phyloP scores from a whole-genome alignment of 2,888 invertebrate genomes.

The Agonopterix alstromeriana region DNA sequence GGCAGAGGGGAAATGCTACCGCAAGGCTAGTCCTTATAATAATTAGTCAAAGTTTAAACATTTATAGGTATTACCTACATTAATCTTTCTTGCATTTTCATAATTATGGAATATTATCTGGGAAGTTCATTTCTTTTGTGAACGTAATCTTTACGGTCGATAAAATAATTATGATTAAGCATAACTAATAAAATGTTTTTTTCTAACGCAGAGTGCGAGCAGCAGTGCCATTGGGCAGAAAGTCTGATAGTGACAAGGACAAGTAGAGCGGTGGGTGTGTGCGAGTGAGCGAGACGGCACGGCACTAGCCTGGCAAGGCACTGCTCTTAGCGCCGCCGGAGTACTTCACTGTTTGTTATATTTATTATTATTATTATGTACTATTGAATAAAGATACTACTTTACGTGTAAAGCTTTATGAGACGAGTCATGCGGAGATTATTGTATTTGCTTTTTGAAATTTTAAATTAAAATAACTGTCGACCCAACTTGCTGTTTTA shows the following conservation, averaged over 20 bases:
- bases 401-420: slow-evolving; percentile 76
- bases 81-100: too few relatives aligned
- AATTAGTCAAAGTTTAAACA: too few relatives aligned
- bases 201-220: slow-evolving; percentile 84
- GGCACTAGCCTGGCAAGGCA: slow-evolving; percentile 63
- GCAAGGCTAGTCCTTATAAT: too few relatives aligned
- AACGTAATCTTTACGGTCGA: too few relatives aligned
- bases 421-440: slow-evolving; percentile 72
- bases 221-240: slow-evolving; percentile 92
- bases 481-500: slow-evolving; percentile 45
- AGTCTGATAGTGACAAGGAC: slow-evolving; percentile 89
- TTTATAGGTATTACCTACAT: too few relatives aligned
- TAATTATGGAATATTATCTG: too few relatives aligned
- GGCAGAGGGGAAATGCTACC: too few relatives aligned
- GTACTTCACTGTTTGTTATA: slow-evolving; percentile 69
- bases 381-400: slow-evolving; percentile 62
- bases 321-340: slow-evolving; percentile 40
- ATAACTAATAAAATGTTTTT: neutral
- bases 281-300: neutral
- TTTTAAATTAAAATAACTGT: slow-evolving; percentile 75
- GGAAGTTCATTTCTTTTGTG: too few relatives aligned
- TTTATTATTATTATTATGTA: slow-evolving; percentile 67
- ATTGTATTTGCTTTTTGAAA: slow-evolving; percentile 77
- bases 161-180: too few relatives aligned
- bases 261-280: slow-evolving; percentile 76